Base-by-base conservation (phyloP, 2,888 invertebrate species). In the Nycteola revayana region DNA sequence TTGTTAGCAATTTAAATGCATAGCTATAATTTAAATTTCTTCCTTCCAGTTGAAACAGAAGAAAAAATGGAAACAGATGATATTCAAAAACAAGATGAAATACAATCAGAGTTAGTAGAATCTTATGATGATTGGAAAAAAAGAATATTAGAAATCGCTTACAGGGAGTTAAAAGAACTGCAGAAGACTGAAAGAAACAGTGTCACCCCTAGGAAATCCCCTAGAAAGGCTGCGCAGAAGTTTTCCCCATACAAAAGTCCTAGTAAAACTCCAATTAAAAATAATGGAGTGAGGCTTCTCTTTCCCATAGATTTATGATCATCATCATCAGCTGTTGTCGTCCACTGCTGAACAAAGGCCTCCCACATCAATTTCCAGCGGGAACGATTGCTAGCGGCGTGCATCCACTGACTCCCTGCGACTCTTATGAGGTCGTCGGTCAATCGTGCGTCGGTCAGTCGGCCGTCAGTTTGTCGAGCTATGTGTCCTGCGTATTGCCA, bases 51-150 rank as follows among this genome's bases (percentile, higher is more conserved):
- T 40, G 67, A 70, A 37, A 32, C 42, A 6, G 56, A 57, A 31
- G 62, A 66, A 28, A 36, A 45, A 10, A 78, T 79, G 73, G 76
- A 82, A 6, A 28, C 75, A 0, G 78, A 80, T n/a, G 21, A 21
- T n/a, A 7, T 21, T 21, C 4, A 7, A 6, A 49, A 17, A 47
- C 60, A 40, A 37, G 64, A 60, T 62, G 72, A 40, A 48, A 51
- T 24, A 0, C 54, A 27, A 32, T 47, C 20, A 73, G 82, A 53
- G 61, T 62, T 1, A 49, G 56, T 81, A 26, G 93, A 93, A 65
- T 81, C 90, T 0, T 93, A 93, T 44, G 90, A 91, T 36, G 83
- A 82, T 7, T 93, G 93, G 93, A 92, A 90, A 42, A 71, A 70
- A 10, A 78, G 92, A 21, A 91, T 93, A 67, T 54, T 93, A 9